These are phyloP conservation scores for Gryon sp. DNA, from an alignment of 1,140 invertebrate genomes.

Conservation along the genomic window DNA sequence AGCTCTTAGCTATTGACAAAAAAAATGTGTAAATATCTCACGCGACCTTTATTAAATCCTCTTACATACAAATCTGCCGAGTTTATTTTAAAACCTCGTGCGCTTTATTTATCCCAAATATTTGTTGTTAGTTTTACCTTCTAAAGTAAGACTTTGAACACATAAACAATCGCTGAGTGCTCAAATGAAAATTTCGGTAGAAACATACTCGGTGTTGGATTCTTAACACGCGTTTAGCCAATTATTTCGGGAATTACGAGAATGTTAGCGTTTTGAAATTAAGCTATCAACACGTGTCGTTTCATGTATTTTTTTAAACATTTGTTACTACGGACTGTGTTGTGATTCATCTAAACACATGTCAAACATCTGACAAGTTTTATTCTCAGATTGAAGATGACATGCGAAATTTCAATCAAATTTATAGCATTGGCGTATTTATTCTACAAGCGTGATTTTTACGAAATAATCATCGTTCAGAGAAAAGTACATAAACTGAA, in stretches of 20 bases:
- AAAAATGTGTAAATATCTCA: too few relatives aligned
- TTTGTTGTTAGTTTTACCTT: background rate
- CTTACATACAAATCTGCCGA: too few relatives aligned
- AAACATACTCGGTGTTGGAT: too few relatives aligned
- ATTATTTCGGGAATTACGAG: background rate
- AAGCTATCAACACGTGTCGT: background rate
- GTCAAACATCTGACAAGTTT: slow-evolving; percentile 4
- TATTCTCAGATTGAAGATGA: background rate
- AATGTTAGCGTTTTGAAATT: background rate
- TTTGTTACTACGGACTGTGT: too few relatives aligned
- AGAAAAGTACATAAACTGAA: too few relatives aligned
- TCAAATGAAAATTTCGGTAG: background rate
- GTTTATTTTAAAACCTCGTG: too few relatives aligned
- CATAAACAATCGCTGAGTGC: background rate
- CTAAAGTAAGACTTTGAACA: background rate
- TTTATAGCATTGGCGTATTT: background rate
- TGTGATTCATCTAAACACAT: too few relatives aligned
- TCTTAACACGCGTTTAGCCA: too few relatives aligned
- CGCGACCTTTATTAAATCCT: too few relatives aligned
- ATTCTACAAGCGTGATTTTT: too few relatives aligned
- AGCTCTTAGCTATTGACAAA: too few relatives aligned
- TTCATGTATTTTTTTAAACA: background rate
- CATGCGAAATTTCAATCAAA: background rate
- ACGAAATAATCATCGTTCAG: too few relatives aligned
- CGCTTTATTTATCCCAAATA: background rate